These are phyloP conservation scores for Scomber japonicus DNA, from an alignment of 2,113 vertebrate species.

Conservation along the genomic window DNA sequence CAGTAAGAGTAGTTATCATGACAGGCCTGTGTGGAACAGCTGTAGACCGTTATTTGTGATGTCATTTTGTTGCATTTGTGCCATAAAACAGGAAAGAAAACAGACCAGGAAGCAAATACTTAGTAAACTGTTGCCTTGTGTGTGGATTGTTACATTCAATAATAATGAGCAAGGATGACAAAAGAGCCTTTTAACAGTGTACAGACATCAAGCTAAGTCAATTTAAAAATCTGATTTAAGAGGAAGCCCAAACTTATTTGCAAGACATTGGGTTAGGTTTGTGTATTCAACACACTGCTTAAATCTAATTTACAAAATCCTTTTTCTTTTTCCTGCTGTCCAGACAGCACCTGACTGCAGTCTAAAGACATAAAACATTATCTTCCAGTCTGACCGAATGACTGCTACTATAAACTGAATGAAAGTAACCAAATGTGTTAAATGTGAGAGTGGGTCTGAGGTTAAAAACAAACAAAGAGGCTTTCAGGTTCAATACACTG, in stretches of 20 bases:
- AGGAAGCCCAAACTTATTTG: constrained; percentile 1
- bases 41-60: no score
- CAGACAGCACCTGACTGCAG: background rate
- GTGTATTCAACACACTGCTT: background rate
- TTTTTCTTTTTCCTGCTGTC: background rate
- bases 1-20: no score
- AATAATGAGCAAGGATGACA: no score
- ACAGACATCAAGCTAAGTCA: background rate
- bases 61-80: no score
- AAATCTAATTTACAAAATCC: no score
- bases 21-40: no score
- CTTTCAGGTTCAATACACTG: constrained; percentile 30
- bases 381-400: background rate
- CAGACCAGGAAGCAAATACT: no score
- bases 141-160: no score
- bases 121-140: no score
- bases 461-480: constrained; percentile 15
- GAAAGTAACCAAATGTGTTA: background rate
- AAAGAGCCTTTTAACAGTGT: background rate
- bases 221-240: no score
- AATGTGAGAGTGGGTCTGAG: background rate
- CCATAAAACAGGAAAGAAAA: no score
- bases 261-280: constrained; percentile 5
- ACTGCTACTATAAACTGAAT: no score
- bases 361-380: background rate